phyloP scores from a whole-genome alignment of 53 echinoderm and acorn worm genomes.

The Luidia sarsii region DNA sequence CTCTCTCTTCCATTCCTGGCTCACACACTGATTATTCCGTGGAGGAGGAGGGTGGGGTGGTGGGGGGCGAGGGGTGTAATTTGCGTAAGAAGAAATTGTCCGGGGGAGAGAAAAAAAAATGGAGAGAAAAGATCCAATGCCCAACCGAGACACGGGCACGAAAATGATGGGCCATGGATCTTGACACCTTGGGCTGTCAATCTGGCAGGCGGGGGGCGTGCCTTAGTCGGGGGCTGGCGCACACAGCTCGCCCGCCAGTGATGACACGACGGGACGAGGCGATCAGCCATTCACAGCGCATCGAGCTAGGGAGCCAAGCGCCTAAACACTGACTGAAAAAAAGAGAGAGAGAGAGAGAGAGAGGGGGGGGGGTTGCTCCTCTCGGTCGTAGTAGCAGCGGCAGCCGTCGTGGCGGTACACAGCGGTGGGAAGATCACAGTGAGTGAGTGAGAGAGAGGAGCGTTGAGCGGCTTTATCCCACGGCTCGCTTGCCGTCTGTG shows the following conservation, averaged over 20 bases:
- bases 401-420: too few relatives aligned
- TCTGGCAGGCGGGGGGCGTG: constrained; percentile 47
- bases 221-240: constrained; percentile 24
- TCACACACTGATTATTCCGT: too few relatives aligned
- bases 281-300: constrained; percentile 38
- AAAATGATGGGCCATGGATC: constrained; percentile 57
- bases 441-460: too few relatives aligned
- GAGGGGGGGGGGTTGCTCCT: too few relatives aligned
- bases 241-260: constrained; percentile 20
- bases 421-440: too few relatives aligned
- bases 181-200: constrained; percentile 63
- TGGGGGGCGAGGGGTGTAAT: not conserved
- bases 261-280: constrained; percentile 32
- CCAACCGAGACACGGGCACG: constrained; percentile 23
- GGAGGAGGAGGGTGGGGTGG: too few relatives aligned
- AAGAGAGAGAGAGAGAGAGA: too few relatives aligned
- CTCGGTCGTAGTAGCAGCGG: too few relatives aligned
- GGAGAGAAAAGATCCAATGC: not conserved
- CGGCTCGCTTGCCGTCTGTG: too few relatives aligned
- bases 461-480: too few relatives aligned
- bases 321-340: too few relatives aligned
- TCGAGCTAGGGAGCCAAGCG: not conserved
- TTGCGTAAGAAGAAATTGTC: constrained; percentile 35
- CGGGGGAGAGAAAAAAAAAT: not conserved
- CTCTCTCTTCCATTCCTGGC: too few relatives aligned